Evolutionary conservation across 2,113 vertebrate genomes (phyloP), one percentile per base, ranked within the genome.

Genomic region (Aphyosemion australe): DNA sequence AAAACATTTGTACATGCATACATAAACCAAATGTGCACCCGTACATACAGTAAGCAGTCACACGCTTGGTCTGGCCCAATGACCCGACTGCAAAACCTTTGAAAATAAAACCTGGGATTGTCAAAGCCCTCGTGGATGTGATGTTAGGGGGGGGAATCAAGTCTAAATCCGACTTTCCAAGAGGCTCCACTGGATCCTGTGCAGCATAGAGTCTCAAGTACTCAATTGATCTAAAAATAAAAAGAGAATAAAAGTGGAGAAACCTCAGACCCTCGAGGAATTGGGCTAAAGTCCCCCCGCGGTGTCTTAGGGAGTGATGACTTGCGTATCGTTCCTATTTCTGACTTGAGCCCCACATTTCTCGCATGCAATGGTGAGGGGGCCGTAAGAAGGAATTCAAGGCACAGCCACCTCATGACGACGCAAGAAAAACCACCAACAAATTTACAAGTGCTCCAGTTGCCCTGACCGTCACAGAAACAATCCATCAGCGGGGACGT

Each of bases 341-440:
- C 86, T 90, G 84, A 88, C 84, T 76, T 2, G 49, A 87, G 85
- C 80, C 65, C 74, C 76, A 70, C 74, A 34, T 87, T 84, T 86
- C 86, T 88, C 55, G 31, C 89, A 89, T 90, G 88, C 85, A 80
- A 74, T 60, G 77, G 73, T 41, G 61, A 60, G 61, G 82, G 77
- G 84, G 68, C 43, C 48, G 15, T 73, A 63, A 71, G 74, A 56
- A 65, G 77, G 81, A 88, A 88, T 81, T 83, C 86, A 92, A 90
- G 90, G 89, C 91, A 90, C 79, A 84, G 58, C 79, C 84, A 81
- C 80, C 86, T 84, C 86, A 74, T 87, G 79, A 79, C 84, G 41
- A 84, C 80, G 84, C 86, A 88, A 73, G 62, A 67, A 82, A 62
- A 77, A 73, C 62, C 51, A 48, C 48, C 15, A 15, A 80, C 60